Conservation (phyloP, 2,888 invertebrate genomes). For the Selenia dentaria region DNA sequence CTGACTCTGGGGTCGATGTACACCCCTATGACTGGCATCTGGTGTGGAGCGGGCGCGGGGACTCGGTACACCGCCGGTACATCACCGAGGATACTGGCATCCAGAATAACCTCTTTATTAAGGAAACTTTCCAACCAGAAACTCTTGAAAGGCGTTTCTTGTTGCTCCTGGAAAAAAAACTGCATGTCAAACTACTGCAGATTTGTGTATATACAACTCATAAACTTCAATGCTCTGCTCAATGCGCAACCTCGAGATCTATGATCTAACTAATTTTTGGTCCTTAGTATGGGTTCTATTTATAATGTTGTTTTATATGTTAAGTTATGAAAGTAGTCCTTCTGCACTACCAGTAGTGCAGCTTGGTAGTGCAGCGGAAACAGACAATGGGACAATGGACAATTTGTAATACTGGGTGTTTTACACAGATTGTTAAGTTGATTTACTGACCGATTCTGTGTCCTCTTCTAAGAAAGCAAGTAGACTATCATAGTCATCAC, state of each 20-base stretch:
- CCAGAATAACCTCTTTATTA: slow-evolving; percentile 73
- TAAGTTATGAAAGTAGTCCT: too few species aligned
- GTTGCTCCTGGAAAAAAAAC: slow-evolving; percentile 55
- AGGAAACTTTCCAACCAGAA: slow-evolving; percentile 58
- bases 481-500: slow-evolving; percentile 21
- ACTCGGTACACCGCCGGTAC: slow-evolving; percentile 87
- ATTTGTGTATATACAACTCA: neutral
- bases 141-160: slow-evolving; percentile 56
- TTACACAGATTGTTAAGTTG: too few species aligned
- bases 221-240: too few species aligned
- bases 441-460: slow-evolving; percentile 28
- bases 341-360: too few species aligned
- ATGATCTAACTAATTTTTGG: too few species aligned
- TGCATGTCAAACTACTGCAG: slow-evolving; percentile 10
- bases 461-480: slow-evolving; percentile 27
- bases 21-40: slow-evolving; percentile 89
- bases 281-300: too few species aligned
- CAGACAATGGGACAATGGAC: too few species aligned
- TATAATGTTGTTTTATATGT: too few species aligned
- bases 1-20: slow-evolving; percentile 89
- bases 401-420: too few species aligned
- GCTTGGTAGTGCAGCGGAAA: too few species aligned
- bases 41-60: slow-evolving; percentile 84
- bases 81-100: slow-evolving; percentile 86
- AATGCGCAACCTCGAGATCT: too few species aligned